Base-by-base conservation (phyloP, 2,888 invertebrate genomes). In the Temnothorax unifasciatus region DNA sequence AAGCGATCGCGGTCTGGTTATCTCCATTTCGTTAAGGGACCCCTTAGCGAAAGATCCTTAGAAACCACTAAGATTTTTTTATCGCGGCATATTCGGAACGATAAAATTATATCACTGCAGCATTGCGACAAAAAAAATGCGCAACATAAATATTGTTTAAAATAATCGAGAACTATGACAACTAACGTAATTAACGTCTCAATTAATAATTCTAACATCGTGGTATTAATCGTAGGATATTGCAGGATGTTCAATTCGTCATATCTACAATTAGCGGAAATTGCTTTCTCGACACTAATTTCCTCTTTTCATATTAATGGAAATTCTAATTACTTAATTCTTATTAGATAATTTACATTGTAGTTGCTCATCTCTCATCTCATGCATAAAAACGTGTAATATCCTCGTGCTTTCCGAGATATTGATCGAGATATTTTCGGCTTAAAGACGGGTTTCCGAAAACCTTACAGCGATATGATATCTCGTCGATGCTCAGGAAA, bases 1-100 rank as follows among this genome's bases (percentile, higher is more conserved):
- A 66, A 84, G 54, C 64, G 34, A 57, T 79, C 41, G 5, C 5
- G 77, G 3, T 64, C 11, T 25, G 34, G 21, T 57, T 79, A 59
- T 21, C 21, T 57, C 9, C 8, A 79, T 47, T 77, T 68, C 34
- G 21, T n/a, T 11, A 21, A 38, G 15, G n/a, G 1, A n/a, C n/a
- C n/a, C n/a, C n/a, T n/a, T n/a, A n/a, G 34, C 1, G 3, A 75
- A 38, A 47, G 6, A 38, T 52, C 3, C 29, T 69, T 3, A 47
- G n/a, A 18, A 15, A 13, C 6, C 3, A 21, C 6, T 59, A 44
- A 21, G n/a, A 79, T n/a, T 44, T 68, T 34, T 59, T 69, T 38
- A 64, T 68, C 9, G 38, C 21, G 15, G 13, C 8, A 18, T 41
- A 54, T 38, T 38, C 50, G 61, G 63, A 25, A 79, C 66, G 71